phyloP scores from a whole-genome alignment of 2,797 vertebrate species.

The Lepilemur ruficaudatus region DNA sequence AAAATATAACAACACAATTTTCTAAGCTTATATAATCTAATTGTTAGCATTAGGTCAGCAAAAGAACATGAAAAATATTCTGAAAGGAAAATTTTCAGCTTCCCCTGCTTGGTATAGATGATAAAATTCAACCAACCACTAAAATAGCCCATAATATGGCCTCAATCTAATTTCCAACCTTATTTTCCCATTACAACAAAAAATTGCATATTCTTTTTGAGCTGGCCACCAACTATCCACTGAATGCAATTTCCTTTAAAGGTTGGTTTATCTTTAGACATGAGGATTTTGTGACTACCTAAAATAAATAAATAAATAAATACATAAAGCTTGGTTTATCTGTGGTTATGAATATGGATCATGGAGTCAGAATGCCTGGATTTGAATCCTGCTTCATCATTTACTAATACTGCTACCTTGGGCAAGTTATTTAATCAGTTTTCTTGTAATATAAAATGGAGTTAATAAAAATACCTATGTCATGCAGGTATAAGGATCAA shows the following conservation, averaged over 20 bases:
- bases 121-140: constrained; percentile 1
- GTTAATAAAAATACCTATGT: background rate
- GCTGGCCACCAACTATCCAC: background rate
- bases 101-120: background rate
- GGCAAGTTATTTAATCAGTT: background rate
- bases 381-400: background rate
- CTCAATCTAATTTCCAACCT: constrained; percentile 19
- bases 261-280: background rate
- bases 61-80: background rate
- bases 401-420: background rate
- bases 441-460: background rate
- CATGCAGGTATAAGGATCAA: background rate
- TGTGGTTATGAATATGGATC: background rate
- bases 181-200: constrained; percentile 26
- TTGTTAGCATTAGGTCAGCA: background rate
- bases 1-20: background rate
- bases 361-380: background rate
- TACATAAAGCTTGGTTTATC: background rate
- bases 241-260: background rate
- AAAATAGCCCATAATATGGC: background rate
- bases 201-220: background rate
- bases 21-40: background rate
- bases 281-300: too few species aligned
- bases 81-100: background rate
- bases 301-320: too few species aligned